Evolutionary conservation across 2,113 vertebrate genomes (phyloP).

Genomic region (Thryonomys swinderianus): DNA sequence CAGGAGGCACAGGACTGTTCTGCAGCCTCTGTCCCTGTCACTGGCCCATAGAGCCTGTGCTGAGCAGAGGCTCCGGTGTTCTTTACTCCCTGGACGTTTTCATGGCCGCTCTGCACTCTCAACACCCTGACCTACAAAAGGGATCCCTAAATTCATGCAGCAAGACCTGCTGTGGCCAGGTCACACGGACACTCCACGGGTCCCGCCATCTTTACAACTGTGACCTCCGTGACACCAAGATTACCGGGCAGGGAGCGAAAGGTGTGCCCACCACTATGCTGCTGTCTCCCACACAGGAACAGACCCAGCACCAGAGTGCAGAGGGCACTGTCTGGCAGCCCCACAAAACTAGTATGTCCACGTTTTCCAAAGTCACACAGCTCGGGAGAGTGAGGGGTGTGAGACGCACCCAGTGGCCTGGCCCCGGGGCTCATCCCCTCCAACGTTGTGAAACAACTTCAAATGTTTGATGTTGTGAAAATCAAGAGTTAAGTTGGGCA

Average conservation of each 20-base stretch:
- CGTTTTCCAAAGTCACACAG: not conserved
- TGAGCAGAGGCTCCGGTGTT: not conserved
- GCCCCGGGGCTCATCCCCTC: not conserved
- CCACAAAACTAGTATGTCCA: not conserved
- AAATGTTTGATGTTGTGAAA: not conserved
- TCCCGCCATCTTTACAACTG: fast-evolving
- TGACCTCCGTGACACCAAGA: not conserved
- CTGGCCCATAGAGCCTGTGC: not conserved
- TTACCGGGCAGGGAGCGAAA: not conserved
- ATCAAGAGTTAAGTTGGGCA: not conserved
- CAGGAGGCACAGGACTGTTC: fast-evolving
- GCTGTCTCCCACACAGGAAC: fast-evolving
- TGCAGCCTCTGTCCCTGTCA: fast-evolving
- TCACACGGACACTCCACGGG: not conserved
- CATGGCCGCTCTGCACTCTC: not conserved
- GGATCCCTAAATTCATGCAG: not conserved
- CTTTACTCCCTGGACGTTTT: no score
- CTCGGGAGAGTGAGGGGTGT: not conserved
- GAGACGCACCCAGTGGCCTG: fast-evolving
- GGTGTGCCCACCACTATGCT: fast-evolving
- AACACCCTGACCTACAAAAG: not conserved
- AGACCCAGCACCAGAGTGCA: fast-evolving
- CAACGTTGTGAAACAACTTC: not conserved
- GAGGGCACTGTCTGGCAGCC: fast-evolving
- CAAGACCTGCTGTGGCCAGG: not conserved